Conservation (phyloP, 2,888 invertebrate species). For the Anthrax anthrax region DNA sequence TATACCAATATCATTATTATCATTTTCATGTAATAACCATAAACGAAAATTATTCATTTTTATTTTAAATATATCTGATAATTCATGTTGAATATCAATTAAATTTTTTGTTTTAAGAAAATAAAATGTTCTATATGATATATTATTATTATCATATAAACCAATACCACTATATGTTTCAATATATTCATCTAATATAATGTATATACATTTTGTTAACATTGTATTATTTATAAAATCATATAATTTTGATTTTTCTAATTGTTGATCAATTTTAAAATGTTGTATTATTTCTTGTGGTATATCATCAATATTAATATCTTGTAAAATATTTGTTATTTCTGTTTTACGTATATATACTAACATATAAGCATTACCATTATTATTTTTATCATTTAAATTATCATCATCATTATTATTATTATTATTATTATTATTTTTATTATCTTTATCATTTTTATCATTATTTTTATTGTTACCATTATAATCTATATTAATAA, state of each 20-base stretch:
- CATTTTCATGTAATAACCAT: conserved; percentile 57
- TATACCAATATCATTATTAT: background rate
- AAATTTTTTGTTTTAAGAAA: background rate
- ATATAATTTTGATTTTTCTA: conserved; percentile 76
- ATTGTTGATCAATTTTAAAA: conserved; percentile 85
- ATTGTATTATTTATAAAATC: conserved; percentile 76
- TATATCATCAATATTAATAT: conserved; percentile 85
- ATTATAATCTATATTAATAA: too few species aligned
- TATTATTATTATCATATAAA: conserved; percentile 83
- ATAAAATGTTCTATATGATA: too few species aligned
- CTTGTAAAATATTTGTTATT: conserved; percentile 72
- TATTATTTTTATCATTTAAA: conserved; percentile 55
- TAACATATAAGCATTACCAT: conserved; percentile 99
- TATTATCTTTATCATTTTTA: too few species aligned
- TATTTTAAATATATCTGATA: conserved; percentile 81
- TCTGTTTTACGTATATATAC: conserved; percentile 92
- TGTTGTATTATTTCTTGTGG: conserved; percentile 79
- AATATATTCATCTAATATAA: conserved; percentile 75
- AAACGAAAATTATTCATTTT: conserved; percentile 75
- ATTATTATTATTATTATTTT: conserved; percentile 57
- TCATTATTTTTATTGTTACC: conserved; percentile 72
- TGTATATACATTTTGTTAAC: conserved; percentile 65
- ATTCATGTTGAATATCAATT: conserved; percentile 67
- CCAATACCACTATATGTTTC: conserved; percentile 94
- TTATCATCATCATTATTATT: conserved; percentile 83